A percentile compares a stretch with the other conserved stretches of the same genome.
phyloP scores from a whole-genome alignment of 30 jellyfish, hydroid and myxozoan genomes.

The Sanderia malayensis region DNA sequence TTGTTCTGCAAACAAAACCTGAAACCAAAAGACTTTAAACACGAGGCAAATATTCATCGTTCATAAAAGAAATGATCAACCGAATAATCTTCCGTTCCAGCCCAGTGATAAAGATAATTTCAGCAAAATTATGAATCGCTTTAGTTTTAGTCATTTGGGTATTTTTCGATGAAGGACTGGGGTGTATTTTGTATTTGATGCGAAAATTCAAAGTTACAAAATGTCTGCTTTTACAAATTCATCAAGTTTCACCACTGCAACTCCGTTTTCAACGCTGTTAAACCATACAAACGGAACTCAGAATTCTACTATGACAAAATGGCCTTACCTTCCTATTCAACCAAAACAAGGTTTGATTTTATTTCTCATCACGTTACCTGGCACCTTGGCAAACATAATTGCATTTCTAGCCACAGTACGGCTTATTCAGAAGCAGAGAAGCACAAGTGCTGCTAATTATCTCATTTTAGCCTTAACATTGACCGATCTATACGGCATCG shows the following conservation, averaged over 20 bases:
- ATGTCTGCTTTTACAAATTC: not conserved
- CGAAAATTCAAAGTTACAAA: no score
- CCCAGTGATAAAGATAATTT: no score
- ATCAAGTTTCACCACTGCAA: not conserved
- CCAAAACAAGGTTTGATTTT: conserved; percentile 64
- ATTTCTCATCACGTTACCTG: conserved; percentile 41
- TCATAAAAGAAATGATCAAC: no score
- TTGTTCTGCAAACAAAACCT: no score
- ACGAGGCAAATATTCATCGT: no score
- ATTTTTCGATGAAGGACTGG: no score
- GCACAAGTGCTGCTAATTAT: conserved; percentile 23
- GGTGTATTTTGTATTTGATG: no score
- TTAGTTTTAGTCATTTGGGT: no score
- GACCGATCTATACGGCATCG: conserved; percentile 56
- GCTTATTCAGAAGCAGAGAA: conserved; percentile 39
- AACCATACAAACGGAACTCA: conserved; percentile 11
- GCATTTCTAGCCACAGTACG: conserved; percentile 55
- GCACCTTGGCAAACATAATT: conserved; percentile 37
- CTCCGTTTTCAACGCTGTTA: not conserved
- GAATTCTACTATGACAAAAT: conserved; percentile 12
- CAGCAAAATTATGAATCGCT: no score
- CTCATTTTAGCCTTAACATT: conserved; percentile 43
- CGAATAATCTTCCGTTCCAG: no score
- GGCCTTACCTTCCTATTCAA: conserved; percentile 58
- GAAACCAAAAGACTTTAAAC: no score